Base-by-base conservation (phyloP, 2,797 vertebrate genomes). In the Pipistrellus pipistrellus region DNA sequence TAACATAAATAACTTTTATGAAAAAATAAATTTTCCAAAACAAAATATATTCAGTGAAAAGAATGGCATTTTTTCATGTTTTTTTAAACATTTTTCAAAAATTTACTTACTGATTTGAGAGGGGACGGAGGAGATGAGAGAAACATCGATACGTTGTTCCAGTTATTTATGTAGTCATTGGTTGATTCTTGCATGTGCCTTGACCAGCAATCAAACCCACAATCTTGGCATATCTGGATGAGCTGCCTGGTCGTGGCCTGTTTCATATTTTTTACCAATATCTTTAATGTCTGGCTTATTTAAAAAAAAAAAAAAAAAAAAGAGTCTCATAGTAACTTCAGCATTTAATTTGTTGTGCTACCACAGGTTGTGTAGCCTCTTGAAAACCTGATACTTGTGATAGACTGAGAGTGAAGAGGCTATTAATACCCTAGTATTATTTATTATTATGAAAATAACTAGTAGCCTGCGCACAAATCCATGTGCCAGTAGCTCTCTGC, bases 1-100 rank as follows among this genome's bases (percentile, higher is more conserved):
- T 85, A 80, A 38, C 21, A 55, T 59, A 72, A 95, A 83, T 68
- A 75, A 84, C 13, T 85, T 87, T 32, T 68, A 30, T 88, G 25
- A 77, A 90, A 92, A 90, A 64, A 68, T 75, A 48, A 68, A 78
- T 89, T 95, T 83, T 62, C 44, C 18, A 75, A 66, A 57, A 32
- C 51, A 75, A 48, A 94, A 81, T 53, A 86, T 72, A 23, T 41
- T 73, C 66, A 44, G 8, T 68, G 35, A 85, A 13, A 83, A 27
- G 48, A 78, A 2, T 91, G 41, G 13, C 53, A n/a, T 59, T 55
- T 2, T 76, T 95, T 89, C 30, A 85, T 9, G 6, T 81, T 77
- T 92, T 92, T 91, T 91, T 86, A 35, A 64, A 68, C 30, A 66
- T 20, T 32, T 35, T 68, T 68, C n/a, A 68, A 32, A 66, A 68